Evolutionary conservation across 2,888 invertebrate species (phyloP), one percentile per base, ranked within the genome.

Genomic region (Tetheella fluctuosa): DNA sequence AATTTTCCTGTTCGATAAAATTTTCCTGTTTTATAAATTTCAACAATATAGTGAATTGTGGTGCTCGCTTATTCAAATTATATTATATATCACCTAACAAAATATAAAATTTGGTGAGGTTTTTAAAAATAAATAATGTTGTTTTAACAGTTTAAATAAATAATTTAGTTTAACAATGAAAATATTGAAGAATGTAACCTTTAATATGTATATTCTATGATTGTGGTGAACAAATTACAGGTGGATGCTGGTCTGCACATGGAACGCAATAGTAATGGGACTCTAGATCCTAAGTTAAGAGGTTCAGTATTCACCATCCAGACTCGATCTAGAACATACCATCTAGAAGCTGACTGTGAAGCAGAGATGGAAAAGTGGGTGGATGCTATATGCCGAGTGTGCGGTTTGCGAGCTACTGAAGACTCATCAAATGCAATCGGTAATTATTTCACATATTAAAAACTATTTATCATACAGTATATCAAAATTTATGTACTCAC

Each of bases 331-430:
- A 94, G 99, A 72, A 97, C 96, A 37, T 99, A 98, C 85, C 98
- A 98, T 86, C 94, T 99, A 71, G 98, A 98, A 63, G 98, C 98
- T 0, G 98, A 98, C 74, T 96, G 96, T 37, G 98, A 98, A 83
- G 94, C 95, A 54, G 98, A 98, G 78, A 98, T 99, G 98, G 96
- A 96, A 74, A 96, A 96, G 84, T 99, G 99, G 99, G 98, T 99
- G 12, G 96, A 97, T 80, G 97, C 97, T 64, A 97, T 99, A 71
- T 99, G 99, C 86, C 95, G 96, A 86, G 98, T 98, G 52, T 99
- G 98, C 86, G 97, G 97, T 56, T 90, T 98, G 64, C 96, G 97
- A 80, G 95, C 97, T 1, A 95, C 95, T 10, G 95, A 95, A 13
- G 95, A 95, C 62, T 93, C 95, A 61, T 91, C 86, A 2, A 67